Evolutionary conservation across 53 echinoderm and acorn worm genomes (phyloP).

Genomic region (Antedon mediterranea): DNA sequence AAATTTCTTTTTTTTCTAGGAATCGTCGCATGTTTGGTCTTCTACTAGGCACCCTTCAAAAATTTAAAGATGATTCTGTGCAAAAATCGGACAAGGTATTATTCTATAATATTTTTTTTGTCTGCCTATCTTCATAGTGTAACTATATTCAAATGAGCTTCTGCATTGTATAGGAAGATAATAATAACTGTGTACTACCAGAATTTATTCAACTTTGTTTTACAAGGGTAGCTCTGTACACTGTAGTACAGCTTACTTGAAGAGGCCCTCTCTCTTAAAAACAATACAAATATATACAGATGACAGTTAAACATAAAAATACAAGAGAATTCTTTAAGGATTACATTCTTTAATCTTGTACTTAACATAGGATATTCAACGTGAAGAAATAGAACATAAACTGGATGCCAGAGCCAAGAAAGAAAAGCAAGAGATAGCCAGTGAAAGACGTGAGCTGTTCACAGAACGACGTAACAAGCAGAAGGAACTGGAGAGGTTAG

Average conservation of each 20-base stretch:
- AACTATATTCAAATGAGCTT: too few relatives aligned
- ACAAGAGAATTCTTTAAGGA: too few relatives aligned
- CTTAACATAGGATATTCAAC: conserved; percentile 41
- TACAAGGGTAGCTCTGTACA: too few relatives aligned
- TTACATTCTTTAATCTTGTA: background rate
- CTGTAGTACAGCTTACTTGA: too few relatives aligned
- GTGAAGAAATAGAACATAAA: conserved; percentile 68
- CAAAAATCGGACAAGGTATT: conserved; percentile 57
- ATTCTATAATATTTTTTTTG: too few relatives aligned
- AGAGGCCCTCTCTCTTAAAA: too few relatives aligned
- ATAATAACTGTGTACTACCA: background rate
- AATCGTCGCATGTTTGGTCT: conserved; percentile 97
- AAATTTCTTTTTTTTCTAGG: conserved; percentile 36
- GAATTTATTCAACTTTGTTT: too few relatives aligned
- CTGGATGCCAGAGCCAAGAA: conserved; percentile 55
- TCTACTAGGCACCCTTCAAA: conserved; percentile 88
- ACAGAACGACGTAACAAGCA: conserved; percentile 51
- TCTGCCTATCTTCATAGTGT: too few relatives aligned
- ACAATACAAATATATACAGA: too few relatives aligned
- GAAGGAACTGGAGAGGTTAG: conserved; percentile 49
- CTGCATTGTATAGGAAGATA: background rate
- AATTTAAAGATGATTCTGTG: conserved; percentile 69
- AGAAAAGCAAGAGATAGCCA: conserved; percentile 63
- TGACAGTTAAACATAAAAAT: too few relatives aligned
- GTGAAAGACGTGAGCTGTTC: conserved; percentile 44